phyloP scores from a whole-genome alignment of 2,888 invertebrate species.

The Agriotes lineatus region DNA sequence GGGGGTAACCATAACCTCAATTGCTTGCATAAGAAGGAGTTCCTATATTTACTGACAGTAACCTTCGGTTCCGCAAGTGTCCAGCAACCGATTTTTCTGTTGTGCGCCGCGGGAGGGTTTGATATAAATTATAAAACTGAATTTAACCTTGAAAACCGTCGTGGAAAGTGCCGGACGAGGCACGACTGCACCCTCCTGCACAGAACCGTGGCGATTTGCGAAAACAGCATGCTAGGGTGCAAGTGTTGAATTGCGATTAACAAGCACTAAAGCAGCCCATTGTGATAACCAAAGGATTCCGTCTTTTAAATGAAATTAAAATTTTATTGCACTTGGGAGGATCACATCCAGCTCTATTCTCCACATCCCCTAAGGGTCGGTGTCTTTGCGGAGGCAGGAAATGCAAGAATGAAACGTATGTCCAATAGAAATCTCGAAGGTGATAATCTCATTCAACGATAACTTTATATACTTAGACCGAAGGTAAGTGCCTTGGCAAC shows the following conservation, averaged over 20 bases:
- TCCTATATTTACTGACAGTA: not conserved
- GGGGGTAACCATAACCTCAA: not conserved
- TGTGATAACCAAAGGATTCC: slow-evolving; percentile 1
- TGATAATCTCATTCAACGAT: slow-evolving; percentile 16
- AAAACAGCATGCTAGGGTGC: not conserved
- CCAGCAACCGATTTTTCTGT: not conserved
- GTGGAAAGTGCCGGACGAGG: slow-evolving; percentile 18
- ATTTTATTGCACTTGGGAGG: too few relatives aligned
- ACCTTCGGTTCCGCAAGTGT: not conserved
- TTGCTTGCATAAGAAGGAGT: too few relatives aligned
- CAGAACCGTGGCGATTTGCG: not conserved
- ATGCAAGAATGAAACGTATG: slow-evolving; percentile 2
- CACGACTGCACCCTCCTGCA: not conserved
- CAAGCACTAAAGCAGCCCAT: not conserved
- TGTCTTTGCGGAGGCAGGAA: not conserved
- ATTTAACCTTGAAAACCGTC: slow-evolving; percentile 20
- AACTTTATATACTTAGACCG: not conserved
- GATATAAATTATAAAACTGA: slow-evolving; percentile 1
- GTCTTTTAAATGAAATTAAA: not conserved
- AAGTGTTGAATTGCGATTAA: not conserved
- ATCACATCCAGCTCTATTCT: not conserved
- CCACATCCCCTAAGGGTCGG: not conserved
- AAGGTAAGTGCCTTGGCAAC: not conserved
- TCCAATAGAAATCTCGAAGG: not conserved
- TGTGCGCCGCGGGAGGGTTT: not conserved